A percentile compares a stretch with the other conserved stretches of the same genome.
These are phyloP conservation scores for Mesocentrotus franciscanus DNA, from an alignment of 53 echinoderm and acorn worm species.

Conservation along the genomic window DNA sequence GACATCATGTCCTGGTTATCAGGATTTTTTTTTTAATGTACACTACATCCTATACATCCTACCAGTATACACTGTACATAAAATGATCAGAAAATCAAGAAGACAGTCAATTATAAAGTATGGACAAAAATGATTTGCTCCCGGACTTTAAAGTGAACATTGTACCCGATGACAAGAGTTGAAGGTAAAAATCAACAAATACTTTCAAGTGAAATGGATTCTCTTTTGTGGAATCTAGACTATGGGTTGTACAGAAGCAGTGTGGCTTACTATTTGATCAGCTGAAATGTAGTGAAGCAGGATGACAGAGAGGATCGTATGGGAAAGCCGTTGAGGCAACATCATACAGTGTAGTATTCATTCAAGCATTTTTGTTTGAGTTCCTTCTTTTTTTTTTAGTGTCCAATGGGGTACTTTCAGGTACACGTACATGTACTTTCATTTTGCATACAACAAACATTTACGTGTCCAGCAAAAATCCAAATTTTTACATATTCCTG, in stretches of 20 bases:
- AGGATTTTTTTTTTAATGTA: too few relatives aligned
- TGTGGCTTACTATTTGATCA: constrained; percentile 40
- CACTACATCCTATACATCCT: too few relatives aligned
- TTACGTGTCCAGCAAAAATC: too few relatives aligned
- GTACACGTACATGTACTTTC: neutral
- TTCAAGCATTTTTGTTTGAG: constrained; percentile 23
- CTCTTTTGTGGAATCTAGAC: neutral
- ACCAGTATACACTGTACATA: too few relatives aligned
- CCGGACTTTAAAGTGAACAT: too few relatives aligned
- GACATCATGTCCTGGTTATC: too few relatives aligned
- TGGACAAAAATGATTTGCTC: too few relatives aligned
- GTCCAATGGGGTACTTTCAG: neutral
- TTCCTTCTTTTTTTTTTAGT: neutral
- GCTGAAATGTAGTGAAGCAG: constrained; percentile 30
- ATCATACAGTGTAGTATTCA: neutral
- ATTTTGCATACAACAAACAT: too few relatives aligned
- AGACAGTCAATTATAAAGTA: too few relatives aligned
- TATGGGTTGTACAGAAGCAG: neutral
- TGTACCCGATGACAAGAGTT: too few relatives aligned
- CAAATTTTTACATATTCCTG: too few relatives aligned
- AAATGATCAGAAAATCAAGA: too few relatives aligned
- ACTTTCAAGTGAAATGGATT: neutral
- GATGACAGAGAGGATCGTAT: neutral
- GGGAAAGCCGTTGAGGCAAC: neutral
- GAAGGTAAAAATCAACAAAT: neutral